Evolutionary conservation across 2,797 vertebrate genomes (phyloP), one percentile per base, ranked within the genome.

Genomic region (Peromyscus aztecus): DNA sequence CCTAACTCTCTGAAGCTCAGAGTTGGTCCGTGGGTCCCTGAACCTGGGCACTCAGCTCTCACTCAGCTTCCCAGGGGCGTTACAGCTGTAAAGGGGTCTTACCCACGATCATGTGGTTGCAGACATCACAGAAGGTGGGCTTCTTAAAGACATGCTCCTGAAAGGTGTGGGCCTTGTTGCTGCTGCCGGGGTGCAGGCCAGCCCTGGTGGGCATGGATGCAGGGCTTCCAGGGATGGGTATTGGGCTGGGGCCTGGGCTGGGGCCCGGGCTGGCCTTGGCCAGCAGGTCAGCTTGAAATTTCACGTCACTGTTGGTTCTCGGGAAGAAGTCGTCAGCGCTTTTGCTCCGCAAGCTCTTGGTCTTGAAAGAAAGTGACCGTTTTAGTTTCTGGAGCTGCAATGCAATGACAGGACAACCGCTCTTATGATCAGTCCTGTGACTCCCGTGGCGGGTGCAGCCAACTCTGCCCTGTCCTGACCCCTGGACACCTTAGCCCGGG

Each of bases 41-140:
- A 67, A 61, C 85, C 31, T 4, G 3, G 55, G 14, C 11, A 63
- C 3, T 29, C 16, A n/a, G 27, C 43, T 59, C 49, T 84, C n/a
- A 52, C 14, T 49, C 71, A 82, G 24, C 63, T 83, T 67, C 69
- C 27, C 37, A 14, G 85, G 49, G 78, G 3, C 0, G 0, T 5
- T 14, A 61, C 19, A n/a, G 57, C 46, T 43, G 49, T 21, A 86
- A 34, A 0, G 92, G 27, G 59, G 43, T 0, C 99, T 98, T 99
- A 99, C 99, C 99, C 98, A 99, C 99, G 97, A 99, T 99, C 99
- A 99, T 99, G 98, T 99, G 99, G 98, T 99, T 99, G 99, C 99
- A 99, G 98, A 99, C 98, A 0, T 99, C 99, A 14, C 99, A 99
- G 99, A 99, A 99, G 19, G 99, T 99, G 94, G 99, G 99, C 98